These are phyloP conservation scores for Notarius lentiginosus DNA, from an alignment of 2,113 vertebrate species.

Conservation along the genomic window DNA sequence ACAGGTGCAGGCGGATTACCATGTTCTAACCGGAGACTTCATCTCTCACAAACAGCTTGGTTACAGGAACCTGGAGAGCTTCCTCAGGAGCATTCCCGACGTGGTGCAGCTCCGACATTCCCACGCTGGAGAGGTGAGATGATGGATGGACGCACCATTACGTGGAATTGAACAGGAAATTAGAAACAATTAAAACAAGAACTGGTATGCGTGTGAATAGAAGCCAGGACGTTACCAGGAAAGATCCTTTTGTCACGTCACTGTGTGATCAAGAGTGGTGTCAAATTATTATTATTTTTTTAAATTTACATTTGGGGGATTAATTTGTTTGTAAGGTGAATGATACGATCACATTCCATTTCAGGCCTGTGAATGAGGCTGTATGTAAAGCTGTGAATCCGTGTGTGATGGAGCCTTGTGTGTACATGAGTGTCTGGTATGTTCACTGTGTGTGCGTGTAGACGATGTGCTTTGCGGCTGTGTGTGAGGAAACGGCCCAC, in stretches of 20 bases:
- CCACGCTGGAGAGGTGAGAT: slow-evolving; percentile 76
- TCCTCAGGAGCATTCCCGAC: slow-evolving; percentile 80
- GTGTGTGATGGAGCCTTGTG: neutral
- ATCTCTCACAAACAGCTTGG: slow-evolving; percentile 84
- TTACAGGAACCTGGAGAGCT: slow-evolving; percentile 76
- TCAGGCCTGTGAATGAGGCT: no score
- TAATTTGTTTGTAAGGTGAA: no score
- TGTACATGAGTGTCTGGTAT: neutral
- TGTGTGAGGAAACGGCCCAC: slow-evolving; percentile 79
- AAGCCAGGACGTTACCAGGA: neutral
- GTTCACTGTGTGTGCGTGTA: slow-evolving; percentile 49
- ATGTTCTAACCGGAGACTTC: slow-evolving; percentile 80
- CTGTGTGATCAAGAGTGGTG: no score
- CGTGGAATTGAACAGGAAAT: neutral
- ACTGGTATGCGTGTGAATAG: neutral
- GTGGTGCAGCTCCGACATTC: slow-evolving; percentile 78
- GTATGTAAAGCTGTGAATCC: neutral
- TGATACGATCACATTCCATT: no score
- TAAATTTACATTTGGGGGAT: neutral
- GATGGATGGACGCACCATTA: neutral
- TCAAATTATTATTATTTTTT: no score
- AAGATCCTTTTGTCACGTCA: neutral
- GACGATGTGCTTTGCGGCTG: slow-evolving; percentile 80
- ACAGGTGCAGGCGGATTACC: slow-evolving; percentile 81
- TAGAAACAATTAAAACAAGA: neutral